Evolutionary conservation across 2,888 invertebrate species (phyloP).

Genomic region (Noctua pronuba): DNA sequence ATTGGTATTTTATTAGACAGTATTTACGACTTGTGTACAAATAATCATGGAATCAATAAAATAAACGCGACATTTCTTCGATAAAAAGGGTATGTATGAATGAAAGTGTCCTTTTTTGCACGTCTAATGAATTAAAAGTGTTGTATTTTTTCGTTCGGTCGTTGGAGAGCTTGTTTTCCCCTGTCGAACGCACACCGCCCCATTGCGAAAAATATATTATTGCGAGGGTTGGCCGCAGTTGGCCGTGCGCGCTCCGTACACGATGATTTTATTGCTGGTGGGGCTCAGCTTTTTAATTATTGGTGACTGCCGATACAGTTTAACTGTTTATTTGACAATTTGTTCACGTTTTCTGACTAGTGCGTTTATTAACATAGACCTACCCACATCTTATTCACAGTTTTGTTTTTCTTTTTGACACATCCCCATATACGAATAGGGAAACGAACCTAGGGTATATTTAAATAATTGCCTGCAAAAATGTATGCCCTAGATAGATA

Average conservation of each 20-base stretch:
- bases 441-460: not conserved
- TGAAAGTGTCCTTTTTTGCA: constrained; percentile 73
- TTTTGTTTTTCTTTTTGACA: not conserved
- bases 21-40: constrained; percentile 79
- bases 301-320: constrained; percentile 43
- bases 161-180: constrained; percentile 71
- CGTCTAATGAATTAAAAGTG: constrained; percentile 41
- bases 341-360: not conserved
- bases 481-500: constrained; percentile 14
- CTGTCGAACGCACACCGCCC: constrained; percentile 76
- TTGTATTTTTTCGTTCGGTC: constrained; percentile 58
- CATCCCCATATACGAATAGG: not conserved
- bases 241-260: constrained; percentile 65
- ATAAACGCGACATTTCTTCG: constrained; percentile 73
- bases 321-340: constrained; percentile 15
- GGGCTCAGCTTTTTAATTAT: constrained; percentile 74
- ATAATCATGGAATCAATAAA: constrained; percentile 86
- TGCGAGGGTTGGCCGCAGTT: constrained; percentile 79
- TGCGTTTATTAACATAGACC: not conserved
- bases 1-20: constrained; percentile 57
- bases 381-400: constrained; percentile 37
- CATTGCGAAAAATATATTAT: constrained; percentile 77
- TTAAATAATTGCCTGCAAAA: not conserved
- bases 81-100: constrained; percentile 85
- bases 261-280: constrained; percentile 82